These are phyloP conservation scores for Macropis europaea DNA, from an alignment of 2,888 invertebrate genomes.

Conservation along the genomic window DNA sequence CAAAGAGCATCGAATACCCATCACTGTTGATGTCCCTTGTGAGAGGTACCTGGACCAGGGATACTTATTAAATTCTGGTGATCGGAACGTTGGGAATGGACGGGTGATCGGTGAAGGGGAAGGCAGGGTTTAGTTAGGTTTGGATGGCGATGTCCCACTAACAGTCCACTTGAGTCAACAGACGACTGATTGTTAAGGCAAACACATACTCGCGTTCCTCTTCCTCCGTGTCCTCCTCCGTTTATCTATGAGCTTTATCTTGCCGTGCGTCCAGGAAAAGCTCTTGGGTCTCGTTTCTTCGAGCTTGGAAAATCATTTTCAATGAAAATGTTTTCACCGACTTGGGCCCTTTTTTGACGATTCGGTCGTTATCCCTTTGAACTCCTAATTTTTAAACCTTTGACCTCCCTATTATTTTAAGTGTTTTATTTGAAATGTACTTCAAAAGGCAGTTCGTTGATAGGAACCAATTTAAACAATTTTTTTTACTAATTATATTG, in stretches of 20 bases:
- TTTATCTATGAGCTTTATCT: conserved; percentile 56
- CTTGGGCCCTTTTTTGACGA: no score
- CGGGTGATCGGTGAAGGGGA: conserved; percentile 38
- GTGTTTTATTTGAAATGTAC: no score
- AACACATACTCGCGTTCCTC: conserved; percentile 53
- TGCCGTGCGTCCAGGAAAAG: conserved; percentile 27
- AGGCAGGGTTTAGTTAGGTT: conserved; percentile 22
- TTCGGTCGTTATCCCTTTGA: no score
- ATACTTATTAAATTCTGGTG: conserved; percentile 48
- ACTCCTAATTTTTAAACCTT: no score
- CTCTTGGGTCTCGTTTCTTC: conserved; percentile 2
- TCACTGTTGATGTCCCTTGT: no score
- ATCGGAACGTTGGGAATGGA: conserved; percentile 33
- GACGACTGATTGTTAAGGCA: conserved; percentile 69
- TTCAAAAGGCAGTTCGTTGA: no score
- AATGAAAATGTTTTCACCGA: no score
- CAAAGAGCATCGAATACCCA: no score
- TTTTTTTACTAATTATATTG: no score
- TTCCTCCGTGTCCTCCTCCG: conserved; percentile 10
- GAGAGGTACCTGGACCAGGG: conserved; percentile 20
- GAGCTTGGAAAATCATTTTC: background rate
- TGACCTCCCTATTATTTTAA: no score
- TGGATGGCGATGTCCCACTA: conserved; percentile 70
- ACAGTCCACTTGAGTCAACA: conserved; percentile 73
- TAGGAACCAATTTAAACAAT: no score